Base-by-base conservation (phyloP, 2,797 vertebrate genomes). In the Mareca penelope region DNA sequence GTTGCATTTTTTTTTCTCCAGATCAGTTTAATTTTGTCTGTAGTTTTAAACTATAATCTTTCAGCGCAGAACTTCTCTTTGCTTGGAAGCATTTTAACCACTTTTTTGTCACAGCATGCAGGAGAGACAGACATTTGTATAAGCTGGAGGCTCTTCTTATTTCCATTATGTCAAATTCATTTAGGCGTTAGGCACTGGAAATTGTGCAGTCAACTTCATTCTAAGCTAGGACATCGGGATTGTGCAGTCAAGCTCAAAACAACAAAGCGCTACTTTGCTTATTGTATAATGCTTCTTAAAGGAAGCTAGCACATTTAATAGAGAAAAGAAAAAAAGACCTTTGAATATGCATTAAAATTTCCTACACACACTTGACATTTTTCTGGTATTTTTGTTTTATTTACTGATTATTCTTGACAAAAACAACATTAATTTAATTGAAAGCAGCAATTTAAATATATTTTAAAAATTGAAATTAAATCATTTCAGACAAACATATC, bases 121-220 rank as follows among this genome's bases (percentile, higher is more conserved):
- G 52, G 81, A 81, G 63, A 73, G 60, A 48, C 69, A 89, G 95
- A 94, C 53, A 59, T 90, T 73, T 63, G 82, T 88, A 79, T 79
- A 80, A 97, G 97, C 97, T 97, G 77, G 71, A 85, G 91, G 95
- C 88, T 86, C 89, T 94, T 90, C 95, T 93, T 89, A 93, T 96
- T 97, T 97, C 95, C 92, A 94, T 97, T 97, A 96, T 94, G 97
- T 97, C 97, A 96, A 96, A 96, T 95, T 95, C 89, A 94, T 97
- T 96, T 95, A 94, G 83, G 80, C 96, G 92, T 93, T 83, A 70
- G 40, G 44, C 86, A 76, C 93, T 88, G 96, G 90, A 97, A 97
- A 96, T 93, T 94, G 95, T 91, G 44, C 94, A 96, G 78, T 95
- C 75, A 69, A 61, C 77, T 95, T 97, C 95, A 97, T 97, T 97